A percentile compares a stretch with the other conserved stretches of the same genome.
phyloP scores from a whole-genome alignment of 2,888 invertebrate species.

The Luperina nickerlii region DNA sequence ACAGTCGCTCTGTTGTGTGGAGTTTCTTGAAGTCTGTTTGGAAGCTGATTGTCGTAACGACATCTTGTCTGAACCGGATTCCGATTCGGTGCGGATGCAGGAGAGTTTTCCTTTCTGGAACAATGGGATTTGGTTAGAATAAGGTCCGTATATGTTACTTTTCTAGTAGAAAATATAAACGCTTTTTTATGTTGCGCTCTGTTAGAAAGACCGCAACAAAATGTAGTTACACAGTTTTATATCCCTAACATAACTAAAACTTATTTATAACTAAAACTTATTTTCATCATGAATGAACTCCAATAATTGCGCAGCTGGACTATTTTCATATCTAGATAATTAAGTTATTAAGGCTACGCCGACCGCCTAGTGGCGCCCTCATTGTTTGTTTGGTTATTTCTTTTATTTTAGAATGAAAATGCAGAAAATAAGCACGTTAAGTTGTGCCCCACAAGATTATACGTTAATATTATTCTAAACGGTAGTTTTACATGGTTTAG shows the following conservation, averaged over 20 bases:
- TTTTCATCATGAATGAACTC: not conserved
- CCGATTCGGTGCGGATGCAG: slow-evolving; percentile 87
- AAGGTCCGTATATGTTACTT: not conserved
- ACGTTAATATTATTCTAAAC: no score
- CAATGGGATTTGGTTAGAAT: slow-evolving; percentile 65
- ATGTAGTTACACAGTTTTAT: not conserved
- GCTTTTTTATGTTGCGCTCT: not conserved
- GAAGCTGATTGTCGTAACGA: slow-evolving; percentile 84
- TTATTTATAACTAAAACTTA: not conserved
- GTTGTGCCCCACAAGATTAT: no score
- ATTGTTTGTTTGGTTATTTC: no score
- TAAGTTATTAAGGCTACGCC: no score
- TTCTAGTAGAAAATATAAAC: not conserved
- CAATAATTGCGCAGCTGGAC: not conserved
- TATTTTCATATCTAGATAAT: not conserved
- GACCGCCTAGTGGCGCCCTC: no score
- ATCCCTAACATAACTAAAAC: not conserved
- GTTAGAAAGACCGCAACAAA: not conserved
- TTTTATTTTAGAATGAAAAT: no score
- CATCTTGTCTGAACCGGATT: slow-evolving; percentile 86
- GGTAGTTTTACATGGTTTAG: no score
- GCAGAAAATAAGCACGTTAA: no score
- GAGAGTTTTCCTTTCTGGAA: slow-evolving; percentile 86
- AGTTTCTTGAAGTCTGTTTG: slow-evolving; percentile 81
- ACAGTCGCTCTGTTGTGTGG: slow-evolving; percentile 82